Evolutionary conservation across 2,113 vertebrate species (phyloP), one percentile per base, ranked within the genome.

Genomic region (Passerina amoena): DNA sequence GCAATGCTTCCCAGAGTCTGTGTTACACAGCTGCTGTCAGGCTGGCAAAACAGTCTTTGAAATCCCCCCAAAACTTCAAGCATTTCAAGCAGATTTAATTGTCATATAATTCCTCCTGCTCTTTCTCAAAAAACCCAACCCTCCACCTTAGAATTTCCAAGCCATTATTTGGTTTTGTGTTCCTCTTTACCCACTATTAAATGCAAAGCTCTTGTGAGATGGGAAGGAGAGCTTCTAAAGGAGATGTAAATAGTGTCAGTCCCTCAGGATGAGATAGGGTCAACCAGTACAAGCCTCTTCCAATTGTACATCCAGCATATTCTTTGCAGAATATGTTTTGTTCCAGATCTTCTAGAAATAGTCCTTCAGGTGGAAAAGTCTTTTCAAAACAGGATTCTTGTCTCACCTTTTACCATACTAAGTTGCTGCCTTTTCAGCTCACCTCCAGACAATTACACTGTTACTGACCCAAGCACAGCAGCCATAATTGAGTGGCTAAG

Each of bases 381-480:
- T 72, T 82, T 61, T 59, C 42, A 59, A 56, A 61, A 31, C 2
- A 40, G 9, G 24, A 65, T 69, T 65, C 54, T 82, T 3, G 4
- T 44, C n/a, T 94, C 19, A 28, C 6, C 5, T 65, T 30, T 70
- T 19, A 30, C 15, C 37, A 48, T 51, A 44, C 28, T 76, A 27
- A 72, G 24, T 50, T 30, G 14, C 17, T 82, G 28, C 31, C 38
- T 76, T 88, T 82, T 44, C 30, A 48, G 10, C 48, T 69, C 53
- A n/a, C 40, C 19, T 53, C 30, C 37, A 57, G 61, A 51, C 23
- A 66, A 28, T 75, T 54, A 40, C 0, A 0, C 12, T 47, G 5
- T 13, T 38, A 30, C 38, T 83, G 9, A 22, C 57, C 11, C 50
- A 77, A 80, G 53, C 4, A 53, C 20, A 45, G 24, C 23, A 82